phyloP scores from a whole-genome alignment of 2,797 vertebrate species.

The Malurus splendens region DNA sequence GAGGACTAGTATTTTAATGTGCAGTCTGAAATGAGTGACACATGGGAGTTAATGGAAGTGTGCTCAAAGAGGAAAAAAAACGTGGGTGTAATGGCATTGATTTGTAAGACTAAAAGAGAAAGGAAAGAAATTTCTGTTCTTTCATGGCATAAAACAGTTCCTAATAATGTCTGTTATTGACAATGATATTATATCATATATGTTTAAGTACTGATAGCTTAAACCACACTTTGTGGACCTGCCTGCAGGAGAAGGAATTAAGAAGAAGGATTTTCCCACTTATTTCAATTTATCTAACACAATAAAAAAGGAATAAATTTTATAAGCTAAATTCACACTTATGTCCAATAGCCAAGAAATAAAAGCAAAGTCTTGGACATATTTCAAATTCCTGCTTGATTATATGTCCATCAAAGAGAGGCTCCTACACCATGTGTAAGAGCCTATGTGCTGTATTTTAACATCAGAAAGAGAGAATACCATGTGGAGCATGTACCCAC shows the following conservation, averaged over 20 bases:
- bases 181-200: not conserved
- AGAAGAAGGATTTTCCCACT: constrained; percentile 14
- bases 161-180: not conserved
- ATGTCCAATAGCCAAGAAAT: constrained; percentile 42
- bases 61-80: not conserved
- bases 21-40: constrained; percentile 1
- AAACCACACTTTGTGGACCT: not conserved
- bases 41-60: not conserved
- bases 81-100: constrained; percentile 1
- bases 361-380: constrained; percentile 57
- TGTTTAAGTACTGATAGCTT: constrained; percentile 2
- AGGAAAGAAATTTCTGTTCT: not conserved
- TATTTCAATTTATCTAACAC: constrained; percentile 16
- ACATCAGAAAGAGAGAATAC: constrained; percentile 59
- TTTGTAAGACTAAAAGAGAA: not conserved
- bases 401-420: constrained; percentile 55
- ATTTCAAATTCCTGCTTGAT: constrained; percentile 62
- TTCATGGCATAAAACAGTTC: not conserved
- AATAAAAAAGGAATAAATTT: constrained; percentile 42
- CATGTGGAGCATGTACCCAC: constrained; percentile 61
- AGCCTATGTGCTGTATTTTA: constrained; percentile 56
- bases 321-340: constrained; percentile 33
- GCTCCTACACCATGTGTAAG: constrained; percentile 39
- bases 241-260: constrained; percentile 25
- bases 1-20: not conserved